These are phyloP conservation scores for Corvus moneduloides DNA, from an alignment of 2,113 vertebrate genomes.

Conservation along the genomic window DNA sequence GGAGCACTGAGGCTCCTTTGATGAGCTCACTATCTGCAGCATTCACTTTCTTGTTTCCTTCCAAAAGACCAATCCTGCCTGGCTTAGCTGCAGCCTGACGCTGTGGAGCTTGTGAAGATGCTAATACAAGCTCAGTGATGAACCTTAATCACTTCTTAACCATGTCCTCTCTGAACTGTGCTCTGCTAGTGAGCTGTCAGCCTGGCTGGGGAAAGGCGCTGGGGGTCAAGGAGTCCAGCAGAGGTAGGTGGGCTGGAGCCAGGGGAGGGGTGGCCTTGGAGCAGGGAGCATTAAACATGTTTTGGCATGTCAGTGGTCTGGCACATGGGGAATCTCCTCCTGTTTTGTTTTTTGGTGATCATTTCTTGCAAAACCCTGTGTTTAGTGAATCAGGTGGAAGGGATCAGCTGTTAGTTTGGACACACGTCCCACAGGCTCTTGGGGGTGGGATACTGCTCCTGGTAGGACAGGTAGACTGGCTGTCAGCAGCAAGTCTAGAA, in stretches of 20 bases:
- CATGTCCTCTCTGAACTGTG: neutral
- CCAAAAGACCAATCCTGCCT: neutral
- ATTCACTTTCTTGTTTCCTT: neutral
- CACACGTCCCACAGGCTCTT: neutral
- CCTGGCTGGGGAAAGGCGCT: neutral
- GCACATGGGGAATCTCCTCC: neutral
- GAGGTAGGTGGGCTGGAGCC: neutral
- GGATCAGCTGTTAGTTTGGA: neutral
- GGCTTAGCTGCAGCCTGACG: neutral
- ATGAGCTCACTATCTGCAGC: neutral
- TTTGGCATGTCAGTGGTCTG: neutral
- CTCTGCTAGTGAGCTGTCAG: neutral
- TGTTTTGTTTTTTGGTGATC: accelerated
- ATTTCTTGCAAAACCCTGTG: neutral
- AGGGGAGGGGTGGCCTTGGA: neutral
- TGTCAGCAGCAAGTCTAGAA: neutral
- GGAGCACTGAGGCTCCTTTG: neutral
- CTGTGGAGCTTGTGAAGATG: neutral
- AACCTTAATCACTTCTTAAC: neutral
- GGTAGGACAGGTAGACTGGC: neutral
- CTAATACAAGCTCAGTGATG: neutral
- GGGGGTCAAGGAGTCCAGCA: neutral
- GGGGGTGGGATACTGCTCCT: neutral
- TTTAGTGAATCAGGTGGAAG: neutral
- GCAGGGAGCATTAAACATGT: neutral